Evolutionary conservation across 1,140 invertebrate species (phyloP).

Genomic region (Neodiprion pinetum): DNA sequence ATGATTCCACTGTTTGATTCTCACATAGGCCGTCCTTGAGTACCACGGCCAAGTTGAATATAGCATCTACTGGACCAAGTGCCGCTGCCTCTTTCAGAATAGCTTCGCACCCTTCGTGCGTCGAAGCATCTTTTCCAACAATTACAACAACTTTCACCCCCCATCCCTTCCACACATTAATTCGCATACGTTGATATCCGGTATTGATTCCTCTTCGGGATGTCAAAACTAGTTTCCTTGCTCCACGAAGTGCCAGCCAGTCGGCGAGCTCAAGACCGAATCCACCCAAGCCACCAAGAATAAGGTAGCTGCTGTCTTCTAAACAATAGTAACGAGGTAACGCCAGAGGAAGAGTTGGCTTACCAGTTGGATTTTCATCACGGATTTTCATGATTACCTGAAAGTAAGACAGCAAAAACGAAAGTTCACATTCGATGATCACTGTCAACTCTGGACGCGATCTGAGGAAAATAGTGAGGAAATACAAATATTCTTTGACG

Average conservation of each 20-base stretch:
- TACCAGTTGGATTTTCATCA: conserved; percentile 46
- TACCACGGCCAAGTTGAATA: conserved; percentile 81
- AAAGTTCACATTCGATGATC: not conserved
- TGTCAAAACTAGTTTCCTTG: conserved; percentile 72
- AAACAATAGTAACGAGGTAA: conserved; percentile 65
- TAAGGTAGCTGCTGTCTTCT: conserved; percentile 55
- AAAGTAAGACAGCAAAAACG: not conserved
- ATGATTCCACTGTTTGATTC: conserved; percentile 63
- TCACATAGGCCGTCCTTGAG: conserved; percentile 62
- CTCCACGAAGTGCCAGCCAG: conserved; percentile 77
- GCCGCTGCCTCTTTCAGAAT: conserved; percentile 66
- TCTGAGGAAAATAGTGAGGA: too few relatives aligned
- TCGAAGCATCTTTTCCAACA: conserved; percentile 58
- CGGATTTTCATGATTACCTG: conserved; percentile 70
- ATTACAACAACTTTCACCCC: conserved; percentile 63
- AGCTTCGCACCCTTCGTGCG: conserved; percentile 58
- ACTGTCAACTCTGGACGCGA: not conserved
- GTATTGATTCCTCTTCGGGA: conserved; percentile 72
- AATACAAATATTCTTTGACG: too few relatives aligned
- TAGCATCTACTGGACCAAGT: conserved; percentile 73
- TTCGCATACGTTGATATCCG: conserved; percentile 71
- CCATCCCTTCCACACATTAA: conserved; percentile 63
- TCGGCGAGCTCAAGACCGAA: conserved; percentile 81
- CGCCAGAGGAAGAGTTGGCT: conserved; percentile 48
- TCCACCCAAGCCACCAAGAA: conserved; percentile 78